phyloP scores from a whole-genome alignment of 2,113 vertebrate genomes.

The Vanacampus margaritifer region DNA sequence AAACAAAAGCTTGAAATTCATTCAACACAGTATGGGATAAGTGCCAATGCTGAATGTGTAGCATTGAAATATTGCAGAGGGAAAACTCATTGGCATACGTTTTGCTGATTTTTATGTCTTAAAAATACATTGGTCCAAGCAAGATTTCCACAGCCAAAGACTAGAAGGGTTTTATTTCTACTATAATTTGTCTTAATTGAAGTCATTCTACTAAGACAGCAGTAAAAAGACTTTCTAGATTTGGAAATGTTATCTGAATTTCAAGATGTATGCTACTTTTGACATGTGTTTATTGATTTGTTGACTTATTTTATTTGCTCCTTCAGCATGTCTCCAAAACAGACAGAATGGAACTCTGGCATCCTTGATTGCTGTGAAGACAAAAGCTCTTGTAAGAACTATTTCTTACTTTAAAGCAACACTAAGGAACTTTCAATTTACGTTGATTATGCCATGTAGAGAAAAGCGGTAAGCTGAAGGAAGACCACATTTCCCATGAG shows the following conservation, averaged over 20 bases:
- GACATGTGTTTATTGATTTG: neutral
- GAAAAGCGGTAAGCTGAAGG: too few relatives aligned
- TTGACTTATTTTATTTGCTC: neutral
- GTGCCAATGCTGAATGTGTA: neutral
- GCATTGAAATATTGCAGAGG: neutral
- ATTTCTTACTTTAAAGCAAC: neutral
- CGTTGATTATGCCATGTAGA: too few relatives aligned
- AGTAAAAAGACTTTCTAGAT: neutral
- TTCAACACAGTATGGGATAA: neutral
- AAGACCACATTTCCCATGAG: too few relatives aligned
- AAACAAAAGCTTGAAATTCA: neutral
- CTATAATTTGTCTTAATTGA: neutral
- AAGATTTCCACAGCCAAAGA: neutral
- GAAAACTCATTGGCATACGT: neutral
- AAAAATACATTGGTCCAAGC: neutral
- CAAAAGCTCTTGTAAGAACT: slow-evolving; percentile 1
- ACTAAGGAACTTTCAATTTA: too few relatives aligned
- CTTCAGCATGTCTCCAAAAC: neutral
- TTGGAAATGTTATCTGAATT: neutral
- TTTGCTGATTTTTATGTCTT: neutral
- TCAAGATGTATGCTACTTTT: neutral
- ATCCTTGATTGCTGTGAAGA: neutral
- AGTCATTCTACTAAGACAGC: neutral
- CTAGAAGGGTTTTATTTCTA: neutral
- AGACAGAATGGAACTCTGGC: neutral